Base-by-base conservation (phyloP, 2,797 vertebrate genomes). In the Tolypeutes matacus region DNA sequence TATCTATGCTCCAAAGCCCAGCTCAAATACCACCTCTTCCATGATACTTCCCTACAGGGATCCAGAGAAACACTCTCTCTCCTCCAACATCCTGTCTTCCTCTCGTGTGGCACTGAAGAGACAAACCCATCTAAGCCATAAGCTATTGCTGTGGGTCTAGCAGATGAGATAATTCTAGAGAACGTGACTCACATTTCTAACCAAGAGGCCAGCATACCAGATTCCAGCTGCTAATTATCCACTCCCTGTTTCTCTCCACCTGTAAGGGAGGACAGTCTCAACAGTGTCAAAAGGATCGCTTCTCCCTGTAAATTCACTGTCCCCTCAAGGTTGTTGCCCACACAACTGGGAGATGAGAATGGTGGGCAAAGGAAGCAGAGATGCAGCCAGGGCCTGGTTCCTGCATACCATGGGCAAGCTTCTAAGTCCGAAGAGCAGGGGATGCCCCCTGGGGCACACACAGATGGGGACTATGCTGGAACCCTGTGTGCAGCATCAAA, bases 151-250 rank as follows among this genome's bases (percentile, higher is more conserved):
- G 46, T 77, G 73, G n/a, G 15, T 86, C 83, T 85, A 62, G 72
- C 73, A 64, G 42, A 64, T 36, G 42, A 77, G 67, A 58, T 77
- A 89, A 77, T 72, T 95, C 85, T 67, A 84, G 60, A 95, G 27
- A 85, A 80, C 0, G 0, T 78, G 88, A 93, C 21, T 88, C 86
- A 76, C 39, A 42, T 65, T 93, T 89, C 85, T 83, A 91, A 94
- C 51, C 69, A 72, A 67, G 82, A 93, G 49, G 84, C 11, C 72
- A 90, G 62, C 72, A 39, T 6, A 18, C 58, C 80, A 42, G 42
- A 91, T 70, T 75, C 75, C 58, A 93, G 64, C 34, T 95, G 42
- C 82, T 51, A 56, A 77, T 31, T 34, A 93, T 69, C 73, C 87
- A 77, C 69, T 83, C 42, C 27, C 34, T 31, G 29, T 58, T 62